phyloP scores from a whole-genome alignment of 2,113 vertebrate species.

The Anolis carolinensis region DNA sequence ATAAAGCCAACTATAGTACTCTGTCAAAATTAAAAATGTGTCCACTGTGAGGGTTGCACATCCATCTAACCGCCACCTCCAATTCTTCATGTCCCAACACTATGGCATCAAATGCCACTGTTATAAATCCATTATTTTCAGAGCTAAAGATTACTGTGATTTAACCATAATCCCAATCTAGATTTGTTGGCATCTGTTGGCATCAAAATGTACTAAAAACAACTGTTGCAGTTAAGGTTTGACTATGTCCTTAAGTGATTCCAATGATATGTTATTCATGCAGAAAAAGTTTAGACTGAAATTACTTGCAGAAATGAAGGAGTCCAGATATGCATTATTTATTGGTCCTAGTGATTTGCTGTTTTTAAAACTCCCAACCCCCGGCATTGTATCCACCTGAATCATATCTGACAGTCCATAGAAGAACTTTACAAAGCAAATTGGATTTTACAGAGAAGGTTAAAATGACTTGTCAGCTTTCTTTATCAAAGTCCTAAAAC shows the following conservation, averaged over 20 bases:
- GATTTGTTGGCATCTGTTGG: slow-evolving; percentile 6
- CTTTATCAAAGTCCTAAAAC: slow-evolving; percentile 47
- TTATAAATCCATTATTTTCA: not conserved
- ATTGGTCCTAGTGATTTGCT: slow-evolving; percentile 34
- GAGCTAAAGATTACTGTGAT: not conserved
- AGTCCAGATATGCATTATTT: slow-evolving; percentile 28
- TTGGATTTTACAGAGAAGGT: slow-evolving; percentile 48
- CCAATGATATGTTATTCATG: not conserved
- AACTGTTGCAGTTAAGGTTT: not conserved
- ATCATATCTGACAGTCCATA: slow-evolving; percentile 25
- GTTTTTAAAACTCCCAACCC: not conserved
- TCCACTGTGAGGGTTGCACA: no score
- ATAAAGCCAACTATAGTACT: no score
- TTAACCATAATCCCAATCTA: not conserved
- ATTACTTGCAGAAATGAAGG: slow-evolving; percentile 1
- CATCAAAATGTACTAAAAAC: not conserved
- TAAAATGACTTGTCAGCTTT: slow-evolving; percentile 56
- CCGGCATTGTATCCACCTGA: slow-evolving; percentile 43
- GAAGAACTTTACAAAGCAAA: slow-evolving; percentile 53
- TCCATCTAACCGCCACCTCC: no score
- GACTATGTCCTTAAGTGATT: slow-evolving; percentile 14
- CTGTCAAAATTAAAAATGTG: no score
- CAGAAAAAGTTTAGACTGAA: slow-evolving; percentile 35
- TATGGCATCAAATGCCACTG: no score
- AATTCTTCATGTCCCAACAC: no score